These are phyloP conservation scores for Bimastos eiseni DNA, from an alignment of 2,888 invertebrate genomes.

Conservation along the genomic window DNA sequence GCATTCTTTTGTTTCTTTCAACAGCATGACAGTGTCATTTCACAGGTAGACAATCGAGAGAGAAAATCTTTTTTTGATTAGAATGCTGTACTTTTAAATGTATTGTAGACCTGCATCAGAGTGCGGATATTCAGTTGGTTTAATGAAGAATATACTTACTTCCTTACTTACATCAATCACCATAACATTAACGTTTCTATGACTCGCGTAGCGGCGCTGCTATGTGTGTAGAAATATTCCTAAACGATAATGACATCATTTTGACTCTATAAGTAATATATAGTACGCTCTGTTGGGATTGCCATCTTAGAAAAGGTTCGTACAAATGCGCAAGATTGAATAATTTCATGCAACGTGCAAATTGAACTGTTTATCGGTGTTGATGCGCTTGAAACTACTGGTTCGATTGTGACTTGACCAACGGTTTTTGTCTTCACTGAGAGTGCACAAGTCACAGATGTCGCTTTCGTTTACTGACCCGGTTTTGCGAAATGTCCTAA, in stretches of 20 bases:
- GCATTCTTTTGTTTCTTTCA: no score
- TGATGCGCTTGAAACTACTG: not conserved
- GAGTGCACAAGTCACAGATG: not conserved
- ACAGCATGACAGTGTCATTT: no score
- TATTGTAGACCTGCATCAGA: no score
- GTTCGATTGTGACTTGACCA: not conserved
- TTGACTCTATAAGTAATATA: not conserved
- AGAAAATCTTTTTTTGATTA: no score
- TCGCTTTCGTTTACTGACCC: not conserved
- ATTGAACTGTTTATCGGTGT: not conserved
- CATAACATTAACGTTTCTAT: not conserved
- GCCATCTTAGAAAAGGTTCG: not conserved
- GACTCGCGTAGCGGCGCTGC: not conserved
- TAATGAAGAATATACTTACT: no score
- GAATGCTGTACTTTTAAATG: no score
- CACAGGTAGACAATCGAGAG: no score
- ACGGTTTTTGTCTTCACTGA: not conserved
- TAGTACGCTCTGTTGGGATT: not conserved
- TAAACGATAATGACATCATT: not conserved
- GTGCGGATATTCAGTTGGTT: no score
- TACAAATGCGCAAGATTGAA: not conserved
- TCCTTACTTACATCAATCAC: no score
- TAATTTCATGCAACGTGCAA: not conserved
- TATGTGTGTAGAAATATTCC: not conserved
- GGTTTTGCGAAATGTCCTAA: not conserved